phyloP scores from a whole-genome alignment of 2,888 invertebrate genomes.

The Podabrus alpinus region DNA sequence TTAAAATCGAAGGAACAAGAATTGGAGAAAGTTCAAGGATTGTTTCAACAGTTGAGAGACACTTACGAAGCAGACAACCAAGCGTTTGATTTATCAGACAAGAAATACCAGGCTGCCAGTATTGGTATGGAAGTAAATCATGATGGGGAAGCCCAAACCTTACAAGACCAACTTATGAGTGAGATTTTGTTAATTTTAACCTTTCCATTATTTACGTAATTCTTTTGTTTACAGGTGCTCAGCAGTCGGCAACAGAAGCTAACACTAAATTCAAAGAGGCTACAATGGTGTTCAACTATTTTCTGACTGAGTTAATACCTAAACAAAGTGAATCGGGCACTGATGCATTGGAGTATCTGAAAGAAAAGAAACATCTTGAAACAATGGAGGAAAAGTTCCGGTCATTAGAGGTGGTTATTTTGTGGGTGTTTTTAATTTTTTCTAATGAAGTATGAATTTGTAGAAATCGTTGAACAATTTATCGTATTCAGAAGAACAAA shows the following conservation, averaged over 20 bases:
- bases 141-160: conserved; percentile 77
- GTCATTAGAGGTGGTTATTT: conserved; percentile 58
- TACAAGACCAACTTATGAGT: conserved; percentile 90
- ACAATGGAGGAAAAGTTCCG: conserved; percentile 63
- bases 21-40: conserved; percentile 62
- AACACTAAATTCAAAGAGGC: conserved; percentile 79
- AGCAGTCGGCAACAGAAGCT: conserved; percentile 74
- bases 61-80: conserved; percentile 69
- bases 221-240: conserved; percentile 62
- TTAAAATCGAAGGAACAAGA: conserved; percentile 65
- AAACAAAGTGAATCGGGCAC: conserved; percentile 70
- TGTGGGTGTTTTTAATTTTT: conserved; percentile 11
- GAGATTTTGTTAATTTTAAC: conserved; percentile 29
- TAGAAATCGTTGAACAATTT: conserved; percentile 58
- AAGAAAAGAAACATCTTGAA: conserved; percentile 65
- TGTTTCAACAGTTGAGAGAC: conserved; percentile 70
- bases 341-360: conserved; percentile 68
- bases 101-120: conserved; percentile 81
- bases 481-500: conserved; percentile 65
- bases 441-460: conserved; percentile 44
- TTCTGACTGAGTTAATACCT: conserved; percentile 63
- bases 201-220: background rate
- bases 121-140: conserved; percentile 80
- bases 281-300: conserved; percentile 73
- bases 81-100: conserved; percentile 74